These are phyloP conservation scores for Hemichromis elongatus DNA, from an alignment of 2,113 vertebrate species.

Conservation along the genomic window DNA sequence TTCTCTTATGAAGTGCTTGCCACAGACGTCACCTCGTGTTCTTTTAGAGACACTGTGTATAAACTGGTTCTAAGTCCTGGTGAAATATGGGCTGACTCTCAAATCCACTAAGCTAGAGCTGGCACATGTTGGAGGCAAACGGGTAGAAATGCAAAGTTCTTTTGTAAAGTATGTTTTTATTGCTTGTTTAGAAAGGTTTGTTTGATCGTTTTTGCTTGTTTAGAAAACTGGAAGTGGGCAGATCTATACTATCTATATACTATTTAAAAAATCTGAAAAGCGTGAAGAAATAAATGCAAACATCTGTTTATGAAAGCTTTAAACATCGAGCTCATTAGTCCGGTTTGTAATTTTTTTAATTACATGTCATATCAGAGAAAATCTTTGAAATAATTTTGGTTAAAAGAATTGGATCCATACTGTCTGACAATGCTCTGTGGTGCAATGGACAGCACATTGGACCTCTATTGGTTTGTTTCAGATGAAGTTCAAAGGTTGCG, in stretches of 20 bases:
- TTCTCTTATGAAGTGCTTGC: neutral
- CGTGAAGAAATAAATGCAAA: too few species aligned
- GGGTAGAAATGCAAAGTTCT: too few species aligned
- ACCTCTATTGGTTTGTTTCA: neutral
- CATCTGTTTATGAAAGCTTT: neutral
- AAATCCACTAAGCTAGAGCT: too few species aligned
- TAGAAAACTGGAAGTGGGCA: too few species aligned
- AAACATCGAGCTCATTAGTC: neutral
- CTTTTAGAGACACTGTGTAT: neutral
- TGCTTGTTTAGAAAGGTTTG: too few species aligned
- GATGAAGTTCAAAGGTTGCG: neutral
- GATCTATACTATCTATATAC: too few species aligned
- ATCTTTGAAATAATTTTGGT: neutral
- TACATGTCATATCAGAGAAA: too few species aligned
- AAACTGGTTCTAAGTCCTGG: neutral
- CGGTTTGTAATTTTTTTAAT: neutral
- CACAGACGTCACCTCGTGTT: rapidly evolving
- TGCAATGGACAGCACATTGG: neutral
- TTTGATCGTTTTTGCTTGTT: too few species aligned
- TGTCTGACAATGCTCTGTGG: neutral
- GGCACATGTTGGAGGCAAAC: too few species aligned
- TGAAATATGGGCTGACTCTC: too few species aligned
- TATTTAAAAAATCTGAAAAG: too few species aligned
- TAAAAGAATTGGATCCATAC: neutral
- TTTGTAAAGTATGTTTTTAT: too few species aligned